Evolutionary conservation across 1,140 invertebrate species (phyloP).

Genomic region (Drosophila virilis): DNA sequence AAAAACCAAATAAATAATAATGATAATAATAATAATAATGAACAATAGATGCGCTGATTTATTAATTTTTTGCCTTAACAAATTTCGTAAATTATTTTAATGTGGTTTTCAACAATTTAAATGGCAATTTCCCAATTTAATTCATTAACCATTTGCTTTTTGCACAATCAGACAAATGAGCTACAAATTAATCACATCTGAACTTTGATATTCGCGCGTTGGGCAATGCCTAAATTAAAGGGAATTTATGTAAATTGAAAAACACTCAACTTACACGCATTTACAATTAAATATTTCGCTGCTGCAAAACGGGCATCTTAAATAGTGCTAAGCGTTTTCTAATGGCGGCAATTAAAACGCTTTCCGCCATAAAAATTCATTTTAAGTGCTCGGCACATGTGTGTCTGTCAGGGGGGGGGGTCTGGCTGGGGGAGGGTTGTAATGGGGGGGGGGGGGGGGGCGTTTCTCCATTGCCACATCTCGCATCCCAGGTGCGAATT

Average conservation of each 20-base stretch:
- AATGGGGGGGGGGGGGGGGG: not conserved
- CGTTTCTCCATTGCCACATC: not conserved
- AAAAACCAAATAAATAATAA: constrained; percentile 10
- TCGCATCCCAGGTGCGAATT: constrained; percentile 74
- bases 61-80: constrained; percentile 66
- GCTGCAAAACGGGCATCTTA: constrained; percentile 29
- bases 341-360: constrained; percentile 72
- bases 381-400: constrained; percentile 11
- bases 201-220: constrained; percentile 13
- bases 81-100: constrained; percentile 25
- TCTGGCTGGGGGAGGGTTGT: not conserved
- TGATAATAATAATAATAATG: constrained; percentile 2
- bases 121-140: constrained; percentile 13
- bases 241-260: constrained; percentile 16
- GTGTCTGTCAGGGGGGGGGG: not conserved
- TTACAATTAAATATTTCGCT: constrained; percentile 4
- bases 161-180: not conserved
- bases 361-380: constrained; percentile 18
- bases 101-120: constrained; percentile 34
- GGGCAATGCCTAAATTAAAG: not conserved
- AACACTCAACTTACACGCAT: not conserved
- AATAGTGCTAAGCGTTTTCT: constrained; percentile 70
- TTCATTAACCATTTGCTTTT: not conserved
- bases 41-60: constrained; percentile 74
- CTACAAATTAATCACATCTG: not conserved